These are phyloP conservation scores for Mycalesis mineus DNA, from an alignment of 2,888 invertebrate genomes.

Conservation along the genomic window DNA sequence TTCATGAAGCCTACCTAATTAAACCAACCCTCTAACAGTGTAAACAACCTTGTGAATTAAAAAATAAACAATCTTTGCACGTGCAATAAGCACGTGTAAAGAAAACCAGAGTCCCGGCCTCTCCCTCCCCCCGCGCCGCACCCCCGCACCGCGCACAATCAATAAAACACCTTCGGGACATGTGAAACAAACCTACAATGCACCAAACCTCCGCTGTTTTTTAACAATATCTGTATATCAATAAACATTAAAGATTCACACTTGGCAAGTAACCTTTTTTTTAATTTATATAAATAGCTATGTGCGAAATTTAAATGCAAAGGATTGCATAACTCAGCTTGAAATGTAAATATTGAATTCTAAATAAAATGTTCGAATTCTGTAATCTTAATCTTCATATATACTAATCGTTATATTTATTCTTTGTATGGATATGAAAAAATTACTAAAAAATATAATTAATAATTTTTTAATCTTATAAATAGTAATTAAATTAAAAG, in stretches of 20 bases:
- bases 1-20: neutral
- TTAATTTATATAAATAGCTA: neutral
- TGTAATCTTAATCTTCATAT: too few relatives aligned
- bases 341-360: too few relatives aligned
- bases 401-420: too few relatives aligned
- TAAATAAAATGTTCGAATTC: neutral
- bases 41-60: constrained; percentile 9
- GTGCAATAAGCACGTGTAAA: constrained; percentile 30
- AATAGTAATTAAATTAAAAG: neutral
- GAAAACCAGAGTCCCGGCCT: constrained; percentile 52
- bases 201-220: constrained; percentile 34
- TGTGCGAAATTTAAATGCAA: neutral
- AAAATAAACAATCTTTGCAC: constrained; percentile 27
- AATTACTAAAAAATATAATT: neutral
- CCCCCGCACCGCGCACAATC: constrained; percentile 47
- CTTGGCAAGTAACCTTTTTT: neutral
- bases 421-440: neutral
- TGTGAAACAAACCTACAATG: constrained; percentile 34
- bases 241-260: neutral
- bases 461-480: neutral
- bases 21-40: neutral
- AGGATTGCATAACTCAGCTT: neutral
- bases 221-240: neutral
- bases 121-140: constrained; percentile 35
- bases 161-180: constrained; percentile 51